phyloP scores from a whole-genome alignment of 2,888 invertebrate genomes.

The Erebia ligea region DNA sequence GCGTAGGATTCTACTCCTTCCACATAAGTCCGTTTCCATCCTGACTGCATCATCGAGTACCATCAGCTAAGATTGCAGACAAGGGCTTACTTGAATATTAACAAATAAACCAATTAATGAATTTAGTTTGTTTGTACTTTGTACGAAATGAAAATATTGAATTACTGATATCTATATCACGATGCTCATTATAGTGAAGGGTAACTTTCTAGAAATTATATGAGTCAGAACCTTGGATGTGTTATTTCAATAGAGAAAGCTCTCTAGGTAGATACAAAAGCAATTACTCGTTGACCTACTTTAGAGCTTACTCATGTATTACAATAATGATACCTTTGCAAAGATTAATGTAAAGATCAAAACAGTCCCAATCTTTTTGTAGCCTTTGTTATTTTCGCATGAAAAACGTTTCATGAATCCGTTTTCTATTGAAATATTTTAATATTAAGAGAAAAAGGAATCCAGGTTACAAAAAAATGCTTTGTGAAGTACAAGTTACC shows the following conservation, averaged over 20 bases:
- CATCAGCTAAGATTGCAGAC: too few relatives aligned
- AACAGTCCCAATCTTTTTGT: not conserved
- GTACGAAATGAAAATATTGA: not conserved
- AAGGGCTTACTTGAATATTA: too few relatives aligned
- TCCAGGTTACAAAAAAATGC: too few relatives aligned
- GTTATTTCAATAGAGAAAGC: constrained; percentile 15
- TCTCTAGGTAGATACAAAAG: constrained; percentile 9
- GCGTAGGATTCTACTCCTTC: too few relatives aligned
- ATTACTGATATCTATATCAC: not conserved
- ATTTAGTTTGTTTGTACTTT: too few relatives aligned
- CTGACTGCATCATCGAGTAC: too few relatives aligned
- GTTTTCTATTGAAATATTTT: too few relatives aligned
- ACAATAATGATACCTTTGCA: constrained; percentile 6
- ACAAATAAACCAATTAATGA: too few relatives aligned
- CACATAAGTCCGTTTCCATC: too few relatives aligned
- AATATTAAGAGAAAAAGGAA: too few relatives aligned
- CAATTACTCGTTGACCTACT: constrained; percentile 18
- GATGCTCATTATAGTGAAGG: not conserved
- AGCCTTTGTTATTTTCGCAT: not conserved
- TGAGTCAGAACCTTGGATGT: constrained; percentile 11
- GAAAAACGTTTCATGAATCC: not conserved
- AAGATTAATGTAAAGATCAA: not conserved
- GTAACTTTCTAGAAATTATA: constrained; percentile 15
- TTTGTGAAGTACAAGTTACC: too few relatives aligned
- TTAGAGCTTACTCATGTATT: constrained; percentile 12